These are phyloP conservation scores for Lasioglossum malachurum DNA, from an alignment of 2,888 invertebrate genomes.

Conservation along the genomic window DNA sequence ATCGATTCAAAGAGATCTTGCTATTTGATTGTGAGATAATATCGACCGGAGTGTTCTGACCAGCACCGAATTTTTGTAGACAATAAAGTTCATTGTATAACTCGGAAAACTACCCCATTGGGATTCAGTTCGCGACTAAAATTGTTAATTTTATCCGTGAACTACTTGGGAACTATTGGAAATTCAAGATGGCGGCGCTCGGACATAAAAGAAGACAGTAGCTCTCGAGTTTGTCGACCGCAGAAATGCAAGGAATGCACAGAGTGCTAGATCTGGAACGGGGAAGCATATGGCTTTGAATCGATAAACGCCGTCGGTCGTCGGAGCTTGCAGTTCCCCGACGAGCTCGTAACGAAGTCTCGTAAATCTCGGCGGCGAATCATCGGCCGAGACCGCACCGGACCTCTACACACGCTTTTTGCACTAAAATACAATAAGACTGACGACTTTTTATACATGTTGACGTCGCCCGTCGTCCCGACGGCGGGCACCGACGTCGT, in stretches of 20 bases:
- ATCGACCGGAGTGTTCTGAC: not conserved
- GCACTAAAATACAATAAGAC: slow-evolving; percentile 68
- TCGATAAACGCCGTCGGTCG: not conserved
- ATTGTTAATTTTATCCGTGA: not conserved
- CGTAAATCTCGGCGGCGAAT: slow-evolving; percentile 2
- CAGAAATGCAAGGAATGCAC: not conserved
- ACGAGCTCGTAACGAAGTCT: slow-evolving; percentile 23
- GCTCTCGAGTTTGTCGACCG: not conserved
- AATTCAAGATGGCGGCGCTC: not conserved
- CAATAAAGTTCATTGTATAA: not conserved
- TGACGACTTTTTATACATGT: slow-evolving; percentile 69
- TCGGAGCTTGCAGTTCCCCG: not conserved
- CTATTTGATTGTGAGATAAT: not conserved
- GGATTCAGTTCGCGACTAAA: no score
- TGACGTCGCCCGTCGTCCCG: slow-evolving; percentile 16
- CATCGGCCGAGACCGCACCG: slow-evolving; percentile 16
- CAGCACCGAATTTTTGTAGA: not conserved
- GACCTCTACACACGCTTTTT: slow-evolving; percentile 56
- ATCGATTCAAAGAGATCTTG: slow-evolving; percentile 1
- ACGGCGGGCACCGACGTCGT: not conserved
- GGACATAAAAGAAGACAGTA: not conserved
- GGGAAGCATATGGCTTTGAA: not conserved
- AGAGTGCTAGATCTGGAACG: not conserved
- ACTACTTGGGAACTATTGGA: not conserved
- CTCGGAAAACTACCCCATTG: not conserved